Conservation (phyloP, 2,113 vertebrate genomes). For the Lagopus leucura region DNA sequence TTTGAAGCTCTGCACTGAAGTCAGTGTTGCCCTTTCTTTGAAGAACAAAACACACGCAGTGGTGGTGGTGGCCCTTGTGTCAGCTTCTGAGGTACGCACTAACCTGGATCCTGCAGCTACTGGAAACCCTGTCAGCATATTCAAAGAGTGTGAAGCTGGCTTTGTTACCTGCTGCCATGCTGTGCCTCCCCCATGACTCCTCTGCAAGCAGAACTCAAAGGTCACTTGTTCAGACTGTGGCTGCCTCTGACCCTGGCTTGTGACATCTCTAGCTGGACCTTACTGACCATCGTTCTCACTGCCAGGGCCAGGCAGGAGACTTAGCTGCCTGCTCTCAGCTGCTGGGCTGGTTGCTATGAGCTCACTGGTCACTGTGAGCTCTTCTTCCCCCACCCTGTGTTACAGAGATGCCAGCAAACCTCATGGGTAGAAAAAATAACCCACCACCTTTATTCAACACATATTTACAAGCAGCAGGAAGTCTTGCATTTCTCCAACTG, state of each 20-base stretch:
- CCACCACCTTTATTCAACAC: constrained; percentile 16
- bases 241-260: neutral
- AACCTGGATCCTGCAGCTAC: neutral
- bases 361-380: neutral
- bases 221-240: neutral
- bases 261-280: neutral
- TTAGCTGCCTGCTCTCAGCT: neutral
- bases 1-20: constrained; percentile 58
- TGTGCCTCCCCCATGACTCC: neutral
- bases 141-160: accelerated
- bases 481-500: neutral
- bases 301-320: neutral
- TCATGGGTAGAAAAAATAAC: neutral
- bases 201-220: neutral
- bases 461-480: constrained; percentile 25
- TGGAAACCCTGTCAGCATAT: neutral
- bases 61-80: neutral
- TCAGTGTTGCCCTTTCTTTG: constrained; percentile 58
- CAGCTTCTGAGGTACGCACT: neutral
- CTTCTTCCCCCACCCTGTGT: neutral
- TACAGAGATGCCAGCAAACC: neutral
- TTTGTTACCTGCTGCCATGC: neutral
- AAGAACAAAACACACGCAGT: constrained; percentile 8
- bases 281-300: accelerated
- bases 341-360: neutral